Evolutionary conservation across 2,797 vertebrate genomes (phyloP).

Genomic region (Caiman crocodilus): DNA sequence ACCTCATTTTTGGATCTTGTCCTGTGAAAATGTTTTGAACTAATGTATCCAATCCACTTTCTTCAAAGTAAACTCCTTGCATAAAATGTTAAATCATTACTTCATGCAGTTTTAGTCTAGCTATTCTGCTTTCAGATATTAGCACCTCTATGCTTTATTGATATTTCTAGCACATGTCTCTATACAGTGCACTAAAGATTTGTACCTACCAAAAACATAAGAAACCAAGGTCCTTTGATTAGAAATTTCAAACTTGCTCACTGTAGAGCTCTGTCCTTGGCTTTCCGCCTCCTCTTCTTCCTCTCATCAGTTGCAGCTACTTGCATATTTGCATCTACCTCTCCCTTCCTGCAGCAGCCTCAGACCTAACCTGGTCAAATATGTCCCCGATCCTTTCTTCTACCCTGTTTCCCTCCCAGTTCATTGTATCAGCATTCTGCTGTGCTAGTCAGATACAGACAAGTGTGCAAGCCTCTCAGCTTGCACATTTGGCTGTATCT

Average conservation of each 20-base stretch:
- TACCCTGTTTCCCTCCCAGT: not conserved
- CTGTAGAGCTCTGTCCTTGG: not conserved
- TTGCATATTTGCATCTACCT: not conserved
- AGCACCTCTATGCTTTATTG: not conserved
- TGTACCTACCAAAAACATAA: not conserved
- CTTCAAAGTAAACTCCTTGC: not conserved
- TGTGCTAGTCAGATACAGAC: too few relatives aligned
- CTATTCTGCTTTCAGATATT: not conserved
- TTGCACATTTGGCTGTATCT: not conserved
- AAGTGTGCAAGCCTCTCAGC: not conserved
- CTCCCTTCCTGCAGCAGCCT: not conserved
- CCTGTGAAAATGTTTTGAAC: too few relatives aligned
- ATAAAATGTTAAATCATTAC: not conserved
- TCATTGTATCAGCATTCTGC: not conserved
- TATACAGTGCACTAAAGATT: not conserved
- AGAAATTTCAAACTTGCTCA: not conserved
- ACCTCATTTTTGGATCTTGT: not conserved
- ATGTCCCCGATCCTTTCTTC: not conserved
- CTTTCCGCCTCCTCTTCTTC: not conserved
- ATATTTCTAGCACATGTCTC: not conserved
- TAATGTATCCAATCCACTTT: not conserved
- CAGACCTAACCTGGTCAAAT: not conserved
- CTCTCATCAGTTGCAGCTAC: not conserved
- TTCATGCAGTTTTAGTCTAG: not conserved
- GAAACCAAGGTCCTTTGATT: not conserved